Percentiles rank a stretch among this genome's conserved stretches.
These are phyloP conservation scores for Lagorchestes hirsutus DNA, from an alignment of 2,797 vertebrate genomes.

Conservation along the genomic window DNA sequence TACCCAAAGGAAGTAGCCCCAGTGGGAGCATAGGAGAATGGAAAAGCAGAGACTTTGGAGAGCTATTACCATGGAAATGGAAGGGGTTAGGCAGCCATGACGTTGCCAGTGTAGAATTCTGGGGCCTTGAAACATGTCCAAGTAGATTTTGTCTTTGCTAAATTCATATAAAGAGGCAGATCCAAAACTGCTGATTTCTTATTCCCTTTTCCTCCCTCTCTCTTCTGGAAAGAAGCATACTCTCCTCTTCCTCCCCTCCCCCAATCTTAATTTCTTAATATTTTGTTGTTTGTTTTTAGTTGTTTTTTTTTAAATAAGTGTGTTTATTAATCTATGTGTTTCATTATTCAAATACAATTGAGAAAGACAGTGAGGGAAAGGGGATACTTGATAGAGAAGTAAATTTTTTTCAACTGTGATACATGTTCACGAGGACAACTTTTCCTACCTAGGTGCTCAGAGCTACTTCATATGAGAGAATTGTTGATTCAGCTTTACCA, in stretches of 20 bases:
- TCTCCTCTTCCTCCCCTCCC: neutral
- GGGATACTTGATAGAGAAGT: neutral
- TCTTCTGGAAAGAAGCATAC: neutral
- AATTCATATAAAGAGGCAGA: neutral
- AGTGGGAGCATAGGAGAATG: neutral
- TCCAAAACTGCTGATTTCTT: neutral
- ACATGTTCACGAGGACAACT: neutral
- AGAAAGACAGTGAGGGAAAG: neutral
- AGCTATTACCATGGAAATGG: neutral
- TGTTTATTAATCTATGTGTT: neutral
- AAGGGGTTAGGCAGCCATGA: neutral
- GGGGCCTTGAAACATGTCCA: neutral
- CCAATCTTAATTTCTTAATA: neutral
- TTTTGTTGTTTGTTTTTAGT: neutral
- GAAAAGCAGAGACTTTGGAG: neutral
- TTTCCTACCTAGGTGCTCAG: neutral
- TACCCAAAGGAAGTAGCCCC: neutral
- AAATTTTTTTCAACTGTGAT: neutral
- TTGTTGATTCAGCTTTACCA: neutral
- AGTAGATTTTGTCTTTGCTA: neutral
- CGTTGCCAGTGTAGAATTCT: neutral
- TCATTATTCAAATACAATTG: neutral
- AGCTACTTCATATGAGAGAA: neutral
- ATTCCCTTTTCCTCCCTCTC: neutral
- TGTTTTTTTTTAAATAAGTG: neutral